Base-by-base conservation (phyloP, 2,113 vertebrate genomes). In the Myocastor coypus region DNA sequence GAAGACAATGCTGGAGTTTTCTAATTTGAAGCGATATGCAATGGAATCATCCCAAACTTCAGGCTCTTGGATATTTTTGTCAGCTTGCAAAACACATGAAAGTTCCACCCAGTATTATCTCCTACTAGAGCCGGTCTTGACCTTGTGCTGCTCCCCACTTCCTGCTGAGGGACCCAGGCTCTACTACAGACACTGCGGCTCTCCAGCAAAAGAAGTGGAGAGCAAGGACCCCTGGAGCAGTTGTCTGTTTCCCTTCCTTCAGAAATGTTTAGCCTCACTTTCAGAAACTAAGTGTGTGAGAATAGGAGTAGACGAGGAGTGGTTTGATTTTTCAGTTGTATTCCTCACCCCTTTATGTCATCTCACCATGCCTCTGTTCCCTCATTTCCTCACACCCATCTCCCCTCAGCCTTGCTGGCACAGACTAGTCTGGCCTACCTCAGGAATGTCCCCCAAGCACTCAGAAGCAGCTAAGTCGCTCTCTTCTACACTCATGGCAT, bases 231-330 rank as follows among this genome's bases (percentile, higher is more conserved):
- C 69, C 75, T 46, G 13, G 7, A 68, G 34, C 32, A 14, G 10
- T 26, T 14, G 16, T 34, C 52, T 78, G 24, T 19, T 12, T 81
- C 30, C 71, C 78, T 81, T 68, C 30, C 40, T 2, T 42, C 50
- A 13, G 89, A 93, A 94, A 93, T 42, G 30, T 37, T 91, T 55
- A 77, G 40, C 55, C 52, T 92, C 32, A n/a, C 73, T 78, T 91
- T 61, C 50, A 83, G 61, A 94, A 50, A 61, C 52, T 24, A 82
- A 92, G 50, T 75, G 40, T 37, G 24, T 66, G 19, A 59, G 46
- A 55, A 64, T 32, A 50, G 26, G 12, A 4, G 2, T 30, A 10
- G 42, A 37, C 20, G 89, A 77, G 68, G 69, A 55, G 34, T 26
- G 20, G 50, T 66, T 93, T 63, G 40, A 19, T 87, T 91, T 89